Base-by-base conservation (phyloP, 1,140 invertebrate species). In the Orchesella cincta region DNA sequence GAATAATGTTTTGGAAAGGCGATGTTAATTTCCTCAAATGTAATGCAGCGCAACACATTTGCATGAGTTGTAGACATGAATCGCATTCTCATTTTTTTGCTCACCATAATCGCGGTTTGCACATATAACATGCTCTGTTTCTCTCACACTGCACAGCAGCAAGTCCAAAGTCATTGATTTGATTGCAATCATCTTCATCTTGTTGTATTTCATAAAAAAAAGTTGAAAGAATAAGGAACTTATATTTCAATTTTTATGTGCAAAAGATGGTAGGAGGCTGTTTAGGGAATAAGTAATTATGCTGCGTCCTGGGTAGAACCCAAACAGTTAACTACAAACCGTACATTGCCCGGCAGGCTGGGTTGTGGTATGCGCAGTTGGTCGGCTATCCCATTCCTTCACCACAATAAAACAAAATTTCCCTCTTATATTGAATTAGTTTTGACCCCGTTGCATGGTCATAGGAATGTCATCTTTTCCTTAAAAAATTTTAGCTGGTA, bases 271-370 rank as follows among this genome's bases (percentile, higher is more conserved):
- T 73, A 73, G 71, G 71, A 73, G 71, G 71, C 39, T 46, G 34
- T 73, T 73, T 23, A 73, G 71, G 71, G 39, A 36, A 73, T 73
- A 73, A 73, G 71, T 73, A 73, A 73, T 73, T 73, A 67, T 67
- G 71, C 35, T 46, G 36, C 39, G 71, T 51, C 34, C 34, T 51
- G 71, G 34, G 34, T 46, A 51, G 36, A 67, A 67, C 62, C 62
- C 3, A 26, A 12, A 26, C 52, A 26, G 8, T 14, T 3, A 12
- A 57, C 5, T 3, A 57, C 52, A 57, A 12, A 57, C 52, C 8
- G 52, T 57, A 14, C 52, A 57, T 57, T 57, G 52, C 52, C 52
- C 52, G 52, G 62, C 3, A 67, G 62, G 62, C 31, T 67, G 62
- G 52, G 52, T 14, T 57, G 52, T 57, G 52, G 52, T 26, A 57